A percentile compares a stretch with the other conserved stretches of the same genome.
Conservation (phyloP, 2,113 vertebrate species). For the Calypte anna region DNA sequence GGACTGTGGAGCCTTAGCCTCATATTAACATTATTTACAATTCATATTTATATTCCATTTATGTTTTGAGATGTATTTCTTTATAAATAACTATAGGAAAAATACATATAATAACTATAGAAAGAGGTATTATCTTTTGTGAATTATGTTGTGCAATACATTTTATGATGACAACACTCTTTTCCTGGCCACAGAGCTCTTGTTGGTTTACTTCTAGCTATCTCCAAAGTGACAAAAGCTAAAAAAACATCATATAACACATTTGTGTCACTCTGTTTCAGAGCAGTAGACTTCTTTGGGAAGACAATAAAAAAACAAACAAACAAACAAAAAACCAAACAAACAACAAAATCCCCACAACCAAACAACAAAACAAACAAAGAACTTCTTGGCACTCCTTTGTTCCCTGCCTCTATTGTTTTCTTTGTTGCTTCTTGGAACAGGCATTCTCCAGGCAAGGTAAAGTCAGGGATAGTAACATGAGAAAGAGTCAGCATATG, state of each 20-base stretch:
- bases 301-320: not conserved
- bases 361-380: too few species aligned
- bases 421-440: accelerated
- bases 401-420: not conserved
- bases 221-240: not conserved
- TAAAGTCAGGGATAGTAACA: not conserved
- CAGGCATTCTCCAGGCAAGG: not conserved
- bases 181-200: accelerated
- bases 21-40: not conserved
- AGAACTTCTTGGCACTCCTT: not conserved
- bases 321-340: too few species aligned
- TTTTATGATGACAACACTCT: not conserved
- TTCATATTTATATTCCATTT: not conserved
- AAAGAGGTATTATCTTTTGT: not conserved
- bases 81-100: not conserved
- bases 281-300: not conserved
- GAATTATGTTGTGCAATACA: not conserved
- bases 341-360: too few species aligned
- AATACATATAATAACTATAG: not conserved
- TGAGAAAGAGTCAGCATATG: not conserved
- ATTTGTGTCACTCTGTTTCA: not conserved
- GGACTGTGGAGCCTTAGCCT: not conserved
- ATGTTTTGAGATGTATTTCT: not conserved
- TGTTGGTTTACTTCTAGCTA: not conserved
- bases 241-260: accelerated